Percentiles rank a stretch among this genome's conserved stretches.
Evolutionary conservation across 2,113 vertebrate genomes (phyloP).

Genomic region (Pterophyllum scalare): DNA sequence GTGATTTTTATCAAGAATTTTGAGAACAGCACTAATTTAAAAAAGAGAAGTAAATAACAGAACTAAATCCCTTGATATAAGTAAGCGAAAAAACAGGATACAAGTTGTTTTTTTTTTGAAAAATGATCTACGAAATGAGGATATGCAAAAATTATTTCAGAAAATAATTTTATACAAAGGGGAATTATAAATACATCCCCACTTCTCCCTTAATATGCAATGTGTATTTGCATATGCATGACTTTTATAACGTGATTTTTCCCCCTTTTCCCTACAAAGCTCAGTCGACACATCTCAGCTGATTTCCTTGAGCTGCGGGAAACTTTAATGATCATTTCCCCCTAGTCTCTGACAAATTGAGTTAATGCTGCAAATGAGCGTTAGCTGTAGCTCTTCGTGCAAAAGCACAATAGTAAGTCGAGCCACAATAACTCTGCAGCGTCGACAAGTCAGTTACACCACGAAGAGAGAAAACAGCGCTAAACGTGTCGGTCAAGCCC

Average conservation of each 20-base stretch:
- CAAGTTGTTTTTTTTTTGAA: background rate
- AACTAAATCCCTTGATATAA: background rate
- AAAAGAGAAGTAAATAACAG: background rate
- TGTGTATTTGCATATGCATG: background rate
- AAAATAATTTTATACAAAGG: background rate
- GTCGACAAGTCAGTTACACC: fast-evolving
- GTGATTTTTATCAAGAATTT: background rate
- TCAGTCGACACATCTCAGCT: too few relatives aligned
- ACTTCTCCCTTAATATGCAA: background rate
- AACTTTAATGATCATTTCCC: background rate
- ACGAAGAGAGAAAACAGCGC: background rate
- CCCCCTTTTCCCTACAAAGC: too few relatives aligned
- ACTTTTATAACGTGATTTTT: background rate
- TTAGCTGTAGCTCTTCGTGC: background rate
- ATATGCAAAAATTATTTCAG: background rate
- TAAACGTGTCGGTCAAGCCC: too few relatives aligned
- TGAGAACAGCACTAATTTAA: background rate
- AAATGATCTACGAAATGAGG: background rate
- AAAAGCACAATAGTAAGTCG: background rate
- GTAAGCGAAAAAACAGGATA: background rate
- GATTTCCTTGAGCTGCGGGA: background rate
- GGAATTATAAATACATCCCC: background rate
- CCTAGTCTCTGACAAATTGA: background rate
- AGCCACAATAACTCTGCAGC: background rate
- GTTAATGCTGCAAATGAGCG: background rate